phyloP scores from a whole-genome alignment of 2,113 vertebrate species.

The Salvelinus alpinus region DNA sequence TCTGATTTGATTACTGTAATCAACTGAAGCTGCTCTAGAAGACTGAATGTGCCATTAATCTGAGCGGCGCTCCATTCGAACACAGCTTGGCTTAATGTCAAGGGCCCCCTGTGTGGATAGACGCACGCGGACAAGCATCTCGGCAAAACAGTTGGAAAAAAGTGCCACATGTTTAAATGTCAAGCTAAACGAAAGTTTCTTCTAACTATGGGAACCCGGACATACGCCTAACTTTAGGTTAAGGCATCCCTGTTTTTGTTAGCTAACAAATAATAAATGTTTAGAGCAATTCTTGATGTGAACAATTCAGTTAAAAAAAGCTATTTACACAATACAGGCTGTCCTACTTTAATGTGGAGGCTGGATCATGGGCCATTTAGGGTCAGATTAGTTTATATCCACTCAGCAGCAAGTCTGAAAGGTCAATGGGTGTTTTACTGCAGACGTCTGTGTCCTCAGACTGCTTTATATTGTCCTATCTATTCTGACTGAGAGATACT shows the following conservation, averaged over 20 bases:
- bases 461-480: constrained; percentile 3
- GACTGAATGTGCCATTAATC: constrained; percentile 20
- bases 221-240: too few species aligned
- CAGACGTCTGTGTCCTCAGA: constrained; percentile 17
- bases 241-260: neutral
- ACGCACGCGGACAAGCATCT: neutral
- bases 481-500: constrained; percentile 10
- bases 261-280: too few species aligned
- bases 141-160: neutral
- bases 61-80: constrained; percentile 34
- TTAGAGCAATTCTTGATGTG: neutral
- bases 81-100: constrained; percentile 37
- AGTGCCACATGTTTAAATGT: too few species aligned
- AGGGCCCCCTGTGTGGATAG: constrained; percentile 14
- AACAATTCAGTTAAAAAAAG: neutral
- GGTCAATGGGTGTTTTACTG: constrained; percentile 22
- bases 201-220: too few species aligned
- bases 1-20: constrained; percentile 55
- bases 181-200: too few species aligned
- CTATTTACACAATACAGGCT: neutral
- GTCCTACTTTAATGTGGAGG: neutral
- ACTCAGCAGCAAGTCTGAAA: constrained; percentile 17
- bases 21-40: constrained; percentile 49
- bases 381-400: constrained; percentile 2
- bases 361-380: neutral